Percentiles rank a stretch among this genome's conserved stretches.
Conservation (phyloP, 2,113 vertebrate species). For the Phrynocephalus versicolor region DNA sequence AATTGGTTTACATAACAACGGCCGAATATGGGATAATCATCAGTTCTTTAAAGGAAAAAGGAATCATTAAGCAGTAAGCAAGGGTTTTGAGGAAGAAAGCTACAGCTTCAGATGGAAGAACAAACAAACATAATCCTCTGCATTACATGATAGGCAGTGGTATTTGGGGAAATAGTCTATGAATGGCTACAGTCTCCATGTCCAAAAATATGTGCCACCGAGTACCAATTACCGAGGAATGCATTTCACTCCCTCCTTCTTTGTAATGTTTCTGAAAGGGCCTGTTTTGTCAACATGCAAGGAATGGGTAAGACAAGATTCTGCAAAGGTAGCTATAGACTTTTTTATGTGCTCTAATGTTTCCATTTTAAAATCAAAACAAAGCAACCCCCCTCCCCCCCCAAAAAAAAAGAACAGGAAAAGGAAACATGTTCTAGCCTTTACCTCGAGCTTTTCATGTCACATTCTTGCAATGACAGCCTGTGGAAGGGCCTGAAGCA, state of each 20-base stretch:
- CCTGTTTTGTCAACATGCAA: not conserved
- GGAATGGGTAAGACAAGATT: not conserved
- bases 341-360: too few species aligned
- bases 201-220: not conserved
- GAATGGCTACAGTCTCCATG: not conserved
- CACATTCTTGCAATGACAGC: too few species aligned
- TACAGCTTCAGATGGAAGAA: not conserved
- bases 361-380: too few species aligned
- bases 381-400: too few species aligned
- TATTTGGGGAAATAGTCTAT: not conserved
- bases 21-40: slow-evolving; percentile 25
- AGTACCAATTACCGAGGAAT: too few species aligned
- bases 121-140: too few species aligned
- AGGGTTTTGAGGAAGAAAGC: slow-evolving; percentile 3
- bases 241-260: not conserved
- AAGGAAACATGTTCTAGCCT: too few species aligned
- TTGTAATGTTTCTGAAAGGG: not conserved
- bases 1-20: slow-evolving; percentile 48
- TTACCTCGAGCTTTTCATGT: too few species aligned
- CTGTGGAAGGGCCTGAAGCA: too few species aligned
- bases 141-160: too few species aligned
- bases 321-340: not conserved
- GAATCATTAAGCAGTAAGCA: slow-evolving; percentile 6
- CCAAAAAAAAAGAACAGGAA: too few species aligned
- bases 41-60: slow-evolving; percentile 44